A percentile compares a stretch with the other conserved stretches of the same genome.
Evolutionary conservation across 1,140 invertebrate species (phyloP).

Genomic region (Rhynchophorus ferrugineus): DNA sequence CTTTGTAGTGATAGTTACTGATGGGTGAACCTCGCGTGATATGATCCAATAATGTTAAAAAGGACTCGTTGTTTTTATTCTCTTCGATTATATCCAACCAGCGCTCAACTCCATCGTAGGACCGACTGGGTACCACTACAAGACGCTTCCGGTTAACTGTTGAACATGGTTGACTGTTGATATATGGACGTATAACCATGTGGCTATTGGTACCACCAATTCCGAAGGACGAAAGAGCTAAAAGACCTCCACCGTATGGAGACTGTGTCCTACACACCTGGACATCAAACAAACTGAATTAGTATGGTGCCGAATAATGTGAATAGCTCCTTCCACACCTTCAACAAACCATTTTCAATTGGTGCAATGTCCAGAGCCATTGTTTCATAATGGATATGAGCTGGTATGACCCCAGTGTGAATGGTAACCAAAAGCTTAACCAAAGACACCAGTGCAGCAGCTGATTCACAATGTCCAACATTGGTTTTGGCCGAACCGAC

Average conservation of each 20-base stretch:
- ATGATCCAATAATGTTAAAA: slow-evolving; percentile 66
- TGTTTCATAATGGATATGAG: slow-evolving; percentile 61
- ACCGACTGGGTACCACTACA: slow-evolving; percentile 64
- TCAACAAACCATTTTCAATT: slow-evolving; percentile 56
- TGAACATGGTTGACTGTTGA: slow-evolving; percentile 54
- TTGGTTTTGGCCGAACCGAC: slow-evolving; percentile 70
- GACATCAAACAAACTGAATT: neutral
- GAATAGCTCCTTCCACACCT: slow-evolving; percentile 22
- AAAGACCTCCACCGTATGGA: slow-evolving; percentile 42
- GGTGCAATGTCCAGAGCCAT: slow-evolving; percentile 58
- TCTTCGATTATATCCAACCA: slow-evolving; percentile 57
- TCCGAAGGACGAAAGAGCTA: slow-evolving; percentile 50
- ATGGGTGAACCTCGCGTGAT: slow-evolving; percentile 55
- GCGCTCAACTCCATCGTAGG: slow-evolving; percentile 64
- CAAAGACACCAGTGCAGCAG: slow-evolving; percentile 46
- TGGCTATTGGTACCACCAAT: slow-evolving; percentile 59
- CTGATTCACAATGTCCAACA: slow-evolving; percentile 64
- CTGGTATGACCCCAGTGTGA: slow-evolving; percentile 56
- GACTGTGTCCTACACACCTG: neutral
- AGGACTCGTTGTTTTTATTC: slow-evolving; percentile 41
- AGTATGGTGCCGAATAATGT: neutral
- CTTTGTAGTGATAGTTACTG: slow-evolving; percentile 50
- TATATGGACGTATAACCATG: slow-evolving; percentile 49
- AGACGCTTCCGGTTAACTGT: neutral
- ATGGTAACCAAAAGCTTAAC: slow-evolving; percentile 53